These are phyloP conservation scores for Galaxias olidus DNA, from an alignment of 2,797 vertebrate genomes.

Conservation along the genomic window DNA sequence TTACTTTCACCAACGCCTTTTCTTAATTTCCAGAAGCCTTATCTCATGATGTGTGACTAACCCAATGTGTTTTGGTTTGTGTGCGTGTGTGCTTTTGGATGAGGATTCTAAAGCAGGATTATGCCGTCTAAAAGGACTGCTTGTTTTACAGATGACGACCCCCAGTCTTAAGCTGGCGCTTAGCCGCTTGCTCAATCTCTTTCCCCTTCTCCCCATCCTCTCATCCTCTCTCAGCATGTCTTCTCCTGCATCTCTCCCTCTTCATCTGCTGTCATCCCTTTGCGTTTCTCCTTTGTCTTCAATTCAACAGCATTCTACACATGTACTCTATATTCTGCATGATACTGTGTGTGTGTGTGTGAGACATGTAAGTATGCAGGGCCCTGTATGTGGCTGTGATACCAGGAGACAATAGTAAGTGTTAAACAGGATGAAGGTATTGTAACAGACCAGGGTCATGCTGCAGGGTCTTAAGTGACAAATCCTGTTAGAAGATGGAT, in stretches of 20 bases:
- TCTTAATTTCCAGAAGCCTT: constrained; percentile 28
- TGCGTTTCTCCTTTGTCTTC: constrained; percentile 22
- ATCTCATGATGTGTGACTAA: constrained; percentile 4
- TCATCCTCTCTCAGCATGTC: constrained; percentile 22
- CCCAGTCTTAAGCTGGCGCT: constrained; percentile 71
- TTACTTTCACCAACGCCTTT: constrained; percentile 36
- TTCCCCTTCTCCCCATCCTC: constrained; percentile 23
- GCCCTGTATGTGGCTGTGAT: background rate
- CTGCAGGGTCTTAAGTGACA: constrained; percentile 72
- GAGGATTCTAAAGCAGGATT: constrained; percentile 62
- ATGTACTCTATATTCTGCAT: background rate
- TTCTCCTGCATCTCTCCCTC: background rate
- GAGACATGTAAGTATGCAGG: constrained; percentile 48
- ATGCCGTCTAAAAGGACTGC: constrained; percentile 72
- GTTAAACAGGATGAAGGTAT: constrained; percentile 69
- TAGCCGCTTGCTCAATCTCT: constrained; percentile 43
- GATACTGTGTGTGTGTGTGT: constrained; percentile 15
- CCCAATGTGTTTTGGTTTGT: background rate
- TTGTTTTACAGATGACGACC: constrained; percentile 77
- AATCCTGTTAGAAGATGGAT: constrained; percentile 80
- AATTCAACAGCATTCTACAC: constrained; percentile 33
- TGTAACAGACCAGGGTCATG: constrained; percentile 69
- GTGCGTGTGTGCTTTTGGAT: background rate
- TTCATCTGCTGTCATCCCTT: background rate
- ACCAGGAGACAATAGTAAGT: constrained; percentile 11